phyloP scores from a whole-genome alignment of 2,113 vertebrate genomes.

The Mormyrus lacerda region DNA sequence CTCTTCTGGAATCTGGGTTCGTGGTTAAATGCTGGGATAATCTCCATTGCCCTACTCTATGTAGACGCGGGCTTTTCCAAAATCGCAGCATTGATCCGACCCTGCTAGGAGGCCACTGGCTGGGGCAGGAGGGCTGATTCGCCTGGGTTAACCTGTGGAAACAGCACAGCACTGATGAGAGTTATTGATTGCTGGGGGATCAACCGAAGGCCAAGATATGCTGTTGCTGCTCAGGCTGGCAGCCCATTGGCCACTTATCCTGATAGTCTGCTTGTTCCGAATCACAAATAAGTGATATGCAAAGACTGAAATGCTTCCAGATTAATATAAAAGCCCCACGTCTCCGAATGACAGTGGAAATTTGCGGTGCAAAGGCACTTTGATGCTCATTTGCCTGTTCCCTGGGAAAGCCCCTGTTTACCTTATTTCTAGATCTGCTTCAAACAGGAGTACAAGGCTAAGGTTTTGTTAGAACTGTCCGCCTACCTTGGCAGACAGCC shows the following conservation, averaged over 20 bases:
- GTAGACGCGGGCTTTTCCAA: not conserved
- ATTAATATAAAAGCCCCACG: not conserved
- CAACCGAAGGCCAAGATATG: constrained; percentile 54
- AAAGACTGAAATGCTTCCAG: not conserved
- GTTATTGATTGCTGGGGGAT: constrained; percentile 60
- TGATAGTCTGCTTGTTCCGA: not conserved
- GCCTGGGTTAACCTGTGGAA: constrained; percentile 39
- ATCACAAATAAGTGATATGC: not conserved
- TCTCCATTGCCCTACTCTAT: not conserved
- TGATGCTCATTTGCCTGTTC: not conserved
- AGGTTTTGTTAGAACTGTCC: not conserved
- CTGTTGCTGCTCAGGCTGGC: constrained; percentile 41
- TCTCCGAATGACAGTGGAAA: not conserved
- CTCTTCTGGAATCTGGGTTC: not conserved
- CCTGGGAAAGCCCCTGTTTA: not conserved
- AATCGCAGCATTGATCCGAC: not conserved
- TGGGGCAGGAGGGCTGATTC: not conserved
- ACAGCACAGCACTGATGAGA: constrained; percentile 48
- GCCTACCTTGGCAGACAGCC: not conserved
- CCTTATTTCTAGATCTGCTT: not conserved
- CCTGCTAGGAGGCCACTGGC: not conserved
- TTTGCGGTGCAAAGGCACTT: not conserved
- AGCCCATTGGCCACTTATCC: not conserved
- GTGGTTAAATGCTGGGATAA: not conserved
- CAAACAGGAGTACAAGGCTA: not conserved